Conservation (phyloP, 2,797 vertebrate species). For the Thamnophis elegans region DNA sequence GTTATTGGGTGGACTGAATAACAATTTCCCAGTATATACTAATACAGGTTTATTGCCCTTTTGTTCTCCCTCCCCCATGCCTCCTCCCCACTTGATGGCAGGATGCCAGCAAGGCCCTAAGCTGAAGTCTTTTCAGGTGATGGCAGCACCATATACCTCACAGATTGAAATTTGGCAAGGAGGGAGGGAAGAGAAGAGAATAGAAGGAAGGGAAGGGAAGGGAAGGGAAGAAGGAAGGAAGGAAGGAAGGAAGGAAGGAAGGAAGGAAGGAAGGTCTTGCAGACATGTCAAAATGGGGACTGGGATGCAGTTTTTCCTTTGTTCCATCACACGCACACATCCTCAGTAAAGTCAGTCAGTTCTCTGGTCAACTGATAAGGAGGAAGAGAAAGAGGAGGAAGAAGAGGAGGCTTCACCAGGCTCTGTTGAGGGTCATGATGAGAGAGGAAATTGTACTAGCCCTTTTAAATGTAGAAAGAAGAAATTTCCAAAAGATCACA, state of each 20-base stretch:
- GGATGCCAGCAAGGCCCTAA: too few species aligned
- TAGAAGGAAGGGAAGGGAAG: accelerated
- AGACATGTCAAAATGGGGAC: not conserved
- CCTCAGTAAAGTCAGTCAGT: not conserved
- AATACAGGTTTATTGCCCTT: too few species aligned
- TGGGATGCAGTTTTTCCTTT: not conserved
- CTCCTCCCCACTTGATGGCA: too few species aligned
- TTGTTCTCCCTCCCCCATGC: too few species aligned
- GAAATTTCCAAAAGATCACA: not conserved
- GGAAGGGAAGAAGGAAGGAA: too few species aligned
- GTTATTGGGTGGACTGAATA: not conserved
- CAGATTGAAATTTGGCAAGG: too few species aligned
- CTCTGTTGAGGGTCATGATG: not conserved
- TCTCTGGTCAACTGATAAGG: not conserved
- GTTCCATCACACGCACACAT: not conserved
- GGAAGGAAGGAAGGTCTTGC: too few species aligned
- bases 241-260: too few species aligned
- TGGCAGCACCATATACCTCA: too few species aligned
- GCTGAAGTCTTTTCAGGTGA: too few species aligned
- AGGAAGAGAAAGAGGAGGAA: too few species aligned
- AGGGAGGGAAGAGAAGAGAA: too few species aligned
- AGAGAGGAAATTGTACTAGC: not conserved
- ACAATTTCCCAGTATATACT: not conserved
- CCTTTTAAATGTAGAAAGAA: not conserved
- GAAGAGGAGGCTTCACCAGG: not conserved